These are phyloP conservation scores for Aphelinus certus DNA, from an alignment of 1,140 invertebrate genomes.

Conservation along the genomic window DNA sequence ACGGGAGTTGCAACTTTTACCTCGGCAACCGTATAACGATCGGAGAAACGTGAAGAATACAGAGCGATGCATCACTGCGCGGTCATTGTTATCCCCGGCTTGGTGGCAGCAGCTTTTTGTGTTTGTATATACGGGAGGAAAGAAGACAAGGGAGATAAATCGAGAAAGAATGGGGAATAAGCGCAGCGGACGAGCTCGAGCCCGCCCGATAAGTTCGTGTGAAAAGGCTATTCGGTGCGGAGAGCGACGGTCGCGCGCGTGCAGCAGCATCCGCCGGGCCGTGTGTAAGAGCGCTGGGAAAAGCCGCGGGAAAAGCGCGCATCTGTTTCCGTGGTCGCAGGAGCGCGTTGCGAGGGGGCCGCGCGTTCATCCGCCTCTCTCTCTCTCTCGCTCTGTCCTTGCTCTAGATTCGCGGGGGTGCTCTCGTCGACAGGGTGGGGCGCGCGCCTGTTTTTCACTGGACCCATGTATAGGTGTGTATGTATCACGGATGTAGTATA, in stretches of 20 bases:
- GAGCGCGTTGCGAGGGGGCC: neutral
- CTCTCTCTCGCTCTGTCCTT: neutral
- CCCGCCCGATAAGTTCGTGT: slow-evolving; percentile 10
- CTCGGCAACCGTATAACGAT: no score
- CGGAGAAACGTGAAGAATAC: no score
- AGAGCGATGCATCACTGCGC: no score
- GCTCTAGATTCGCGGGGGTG: neutral
- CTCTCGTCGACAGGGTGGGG: no score
- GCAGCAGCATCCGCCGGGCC: no score
- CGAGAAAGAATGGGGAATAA: neutral
- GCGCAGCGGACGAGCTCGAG: no score
- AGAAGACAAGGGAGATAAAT: neutral
- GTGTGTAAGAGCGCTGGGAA: no score
- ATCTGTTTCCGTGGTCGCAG: slow-evolving; percentile 13
- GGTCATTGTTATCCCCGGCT: no score
- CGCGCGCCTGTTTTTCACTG: no score
- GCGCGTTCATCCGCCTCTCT: neutral
- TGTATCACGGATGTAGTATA: neutral
- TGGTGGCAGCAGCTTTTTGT: neutral
- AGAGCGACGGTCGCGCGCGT: no score
- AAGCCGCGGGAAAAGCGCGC: neutral
- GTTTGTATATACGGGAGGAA: neutral
- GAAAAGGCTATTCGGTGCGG: neutral
- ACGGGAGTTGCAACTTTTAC: no score
- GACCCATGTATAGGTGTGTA: no score